These are phyloP conservation scores for Oenanthe melanoleuca DNA, from an alignment of 2,113 vertebrate genomes.

Conservation along the genomic window DNA sequence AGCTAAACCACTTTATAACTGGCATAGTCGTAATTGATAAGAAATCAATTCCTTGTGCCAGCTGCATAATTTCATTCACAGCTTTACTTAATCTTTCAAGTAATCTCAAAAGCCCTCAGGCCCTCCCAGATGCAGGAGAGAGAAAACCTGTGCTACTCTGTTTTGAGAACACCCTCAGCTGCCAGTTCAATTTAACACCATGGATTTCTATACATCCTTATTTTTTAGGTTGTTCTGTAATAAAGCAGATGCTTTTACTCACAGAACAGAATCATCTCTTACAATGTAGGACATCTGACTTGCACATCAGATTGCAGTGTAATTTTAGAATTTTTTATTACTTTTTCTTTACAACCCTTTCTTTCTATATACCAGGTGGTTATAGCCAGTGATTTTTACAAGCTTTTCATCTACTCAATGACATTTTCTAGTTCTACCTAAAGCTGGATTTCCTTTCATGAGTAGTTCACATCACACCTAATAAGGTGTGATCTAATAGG, in stretches of 20 bases:
- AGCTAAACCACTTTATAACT: not conserved
- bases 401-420: not conserved
- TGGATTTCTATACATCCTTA: not conserved
- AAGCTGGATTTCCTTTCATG: not conserved
- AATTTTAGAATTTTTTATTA: not conserved
- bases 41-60: constrained; percentile 7
- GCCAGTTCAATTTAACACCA: not conserved
- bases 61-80: constrained; percentile 12
- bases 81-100: not conserved
- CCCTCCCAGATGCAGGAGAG: not conserved
- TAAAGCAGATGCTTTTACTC: not conserved
- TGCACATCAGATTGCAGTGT: not conserved
- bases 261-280: not conserved
- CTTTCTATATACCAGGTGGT: not conserved
- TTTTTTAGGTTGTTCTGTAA: not conserved
- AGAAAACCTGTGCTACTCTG: not conserved
- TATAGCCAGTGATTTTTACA: not conserved
- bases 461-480: not conserved
- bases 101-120: not conserved
- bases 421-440: not conserved
- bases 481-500: not conserved
- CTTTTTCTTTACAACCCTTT: not conserved
- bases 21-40: not conserved
- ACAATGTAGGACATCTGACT: not conserved
- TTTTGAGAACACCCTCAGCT: not conserved